Conservation (phyloP, 2,888 invertebrate species). For the Micoletzkya japonica region DNA sequence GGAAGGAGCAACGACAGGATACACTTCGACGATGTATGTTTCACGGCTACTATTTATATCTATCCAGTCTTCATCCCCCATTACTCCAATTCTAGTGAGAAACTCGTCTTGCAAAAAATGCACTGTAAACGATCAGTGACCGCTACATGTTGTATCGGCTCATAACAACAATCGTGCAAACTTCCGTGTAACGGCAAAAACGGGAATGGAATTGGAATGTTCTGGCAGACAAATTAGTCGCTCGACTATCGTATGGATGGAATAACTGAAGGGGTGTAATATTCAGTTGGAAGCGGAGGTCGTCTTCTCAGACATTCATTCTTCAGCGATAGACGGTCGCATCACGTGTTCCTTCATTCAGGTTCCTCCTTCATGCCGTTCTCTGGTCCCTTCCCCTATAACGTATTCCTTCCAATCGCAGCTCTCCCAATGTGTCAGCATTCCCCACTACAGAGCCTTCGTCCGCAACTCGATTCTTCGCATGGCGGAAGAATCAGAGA, state of each 20-base stretch:
- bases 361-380: too few species aligned
- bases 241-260: background rate
- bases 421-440: background rate
- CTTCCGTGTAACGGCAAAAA: too few species aligned
- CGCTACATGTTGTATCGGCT: too few species aligned
- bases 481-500: conserved; percentile 50
- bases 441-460: background rate
- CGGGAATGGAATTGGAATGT: too few species aligned
- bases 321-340: conserved; percentile 19
- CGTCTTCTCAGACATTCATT: conserved; percentile 8
- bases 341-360: conserved; percentile 17
- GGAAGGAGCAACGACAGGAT: conserved; percentile 26
- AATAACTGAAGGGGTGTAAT: background rate
- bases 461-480: conserved; percentile 26
- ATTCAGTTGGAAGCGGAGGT: conserved; percentile 16
- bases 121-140: too few species aligned
- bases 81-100: too few species aligned
- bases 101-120: too few species aligned
- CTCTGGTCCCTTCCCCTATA: background rate
- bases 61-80: background rate
- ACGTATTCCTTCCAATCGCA: background rate
- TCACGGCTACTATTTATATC: background rate
- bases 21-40: conserved; percentile 20
- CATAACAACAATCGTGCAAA: too few species aligned
- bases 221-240: too few species aligned